Percentiles rank a stretch among this genome's conserved stretches.
Conservation (phyloP, 2,797 vertebrate genomes). For the Lepilemur septentrionalis region DNA sequence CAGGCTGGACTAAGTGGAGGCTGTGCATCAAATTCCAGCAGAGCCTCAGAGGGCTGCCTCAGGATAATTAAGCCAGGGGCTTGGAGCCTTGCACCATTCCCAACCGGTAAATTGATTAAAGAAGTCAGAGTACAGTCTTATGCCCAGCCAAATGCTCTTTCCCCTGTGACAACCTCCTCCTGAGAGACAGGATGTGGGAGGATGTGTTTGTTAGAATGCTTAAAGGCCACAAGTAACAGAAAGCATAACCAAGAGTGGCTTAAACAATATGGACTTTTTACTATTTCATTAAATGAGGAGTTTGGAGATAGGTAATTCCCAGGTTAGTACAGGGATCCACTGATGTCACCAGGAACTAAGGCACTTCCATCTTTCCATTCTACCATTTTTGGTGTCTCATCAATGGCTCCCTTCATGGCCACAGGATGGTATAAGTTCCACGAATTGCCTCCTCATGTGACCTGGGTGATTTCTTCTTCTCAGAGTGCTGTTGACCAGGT, state of each 20-base stretch:
- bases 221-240: neutral
- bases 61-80: neutral
- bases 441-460: neutral
- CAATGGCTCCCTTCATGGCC: neutral
- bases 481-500: neutral
- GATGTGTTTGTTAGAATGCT: neutral
- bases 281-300: neutral
- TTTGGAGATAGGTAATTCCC: neutral
- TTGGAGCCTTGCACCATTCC: neutral
- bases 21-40: neutral
- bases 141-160: neutral
- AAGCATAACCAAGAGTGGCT: neutral
- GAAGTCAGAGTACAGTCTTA: neutral
- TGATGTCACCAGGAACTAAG: neutral
- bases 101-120: neutral
- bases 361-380: neutral
- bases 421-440: neutral
- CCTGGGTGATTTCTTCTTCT: neutral
- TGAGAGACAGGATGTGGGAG: neutral
- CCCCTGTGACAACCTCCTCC: neutral
- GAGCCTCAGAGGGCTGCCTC: neutral
- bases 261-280: neutral
- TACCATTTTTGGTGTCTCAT: neutral
- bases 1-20: neutral
- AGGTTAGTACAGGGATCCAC: neutral